Conservation (phyloP, 64 coral and sea anemone species). For the Acropora yongei region DNA sequence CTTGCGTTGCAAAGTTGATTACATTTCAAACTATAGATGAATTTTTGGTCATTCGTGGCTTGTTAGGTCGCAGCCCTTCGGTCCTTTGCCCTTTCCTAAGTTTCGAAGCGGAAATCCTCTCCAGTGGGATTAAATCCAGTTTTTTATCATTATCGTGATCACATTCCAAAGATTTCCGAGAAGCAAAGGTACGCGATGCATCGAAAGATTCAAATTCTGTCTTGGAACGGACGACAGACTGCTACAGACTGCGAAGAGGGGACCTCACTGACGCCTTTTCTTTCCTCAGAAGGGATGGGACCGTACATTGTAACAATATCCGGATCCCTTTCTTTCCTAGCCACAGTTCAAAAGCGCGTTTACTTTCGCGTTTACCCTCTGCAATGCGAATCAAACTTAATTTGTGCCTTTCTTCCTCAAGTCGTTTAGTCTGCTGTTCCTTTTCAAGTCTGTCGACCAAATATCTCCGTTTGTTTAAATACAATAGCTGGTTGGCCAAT, state of each 20-base stretch:
- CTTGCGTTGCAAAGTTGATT: no score
- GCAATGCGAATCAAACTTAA: conserved; percentile 59
- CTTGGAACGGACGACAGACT: conserved; percentile 67
- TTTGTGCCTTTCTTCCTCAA: conserved; percentile 71
- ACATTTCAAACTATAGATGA: not conserved
- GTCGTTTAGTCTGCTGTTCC: conserved; percentile 57
- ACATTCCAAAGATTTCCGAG: not conserved
- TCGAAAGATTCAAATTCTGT: conserved; percentile 46
- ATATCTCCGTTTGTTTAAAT: conserved; percentile 85
- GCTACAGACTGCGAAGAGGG: conserved; percentile 36
- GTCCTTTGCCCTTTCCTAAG: conserved; percentile 67
- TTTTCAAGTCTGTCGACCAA: conserved; percentile 71
- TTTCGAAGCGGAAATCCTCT: conserved; percentile 81
- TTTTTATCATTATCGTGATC: conserved; percentile 62
- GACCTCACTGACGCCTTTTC: conserved; percentile 37
- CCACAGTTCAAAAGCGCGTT: conserved; percentile 82
- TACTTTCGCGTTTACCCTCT: conserved; percentile 69
- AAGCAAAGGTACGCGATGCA: conserved; percentile 13
- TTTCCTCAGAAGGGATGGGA: conserved; percentile 70
- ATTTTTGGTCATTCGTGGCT: conserved; percentile 7
- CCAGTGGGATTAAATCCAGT: conserved; percentile 92
- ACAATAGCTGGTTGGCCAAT: conserved; percentile 86
- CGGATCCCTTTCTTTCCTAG: conserved; percentile 59
- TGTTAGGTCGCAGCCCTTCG: conserved; percentile 61
- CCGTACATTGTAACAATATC: conserved; percentile 85